Conservation (phyloP, 2,113 vertebrate species). For the Pleuronectes platessa region DNA sequence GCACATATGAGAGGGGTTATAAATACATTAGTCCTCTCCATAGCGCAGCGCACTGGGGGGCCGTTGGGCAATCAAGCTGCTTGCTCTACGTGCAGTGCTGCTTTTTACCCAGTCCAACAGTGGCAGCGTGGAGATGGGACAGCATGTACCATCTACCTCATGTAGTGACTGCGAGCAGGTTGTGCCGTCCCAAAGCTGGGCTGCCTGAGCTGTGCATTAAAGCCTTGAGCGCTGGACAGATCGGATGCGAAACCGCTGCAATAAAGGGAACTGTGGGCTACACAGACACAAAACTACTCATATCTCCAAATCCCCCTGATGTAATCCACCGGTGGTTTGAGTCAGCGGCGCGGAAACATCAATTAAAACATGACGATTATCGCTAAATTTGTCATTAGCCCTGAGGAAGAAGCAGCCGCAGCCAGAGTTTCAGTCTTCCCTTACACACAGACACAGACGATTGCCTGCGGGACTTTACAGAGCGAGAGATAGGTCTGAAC, state of each 20-base stretch:
- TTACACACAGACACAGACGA: slow-evolving; percentile 28
- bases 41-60: slow-evolving; percentile 48
- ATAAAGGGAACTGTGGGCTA: slow-evolving; percentile 32
- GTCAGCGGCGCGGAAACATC: slow-evolving; percentile 75
- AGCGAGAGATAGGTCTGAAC: slow-evolving; percentile 83
- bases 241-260: slow-evolving; percentile 31
- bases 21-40: slow-evolving; percentile 71
- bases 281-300: slow-evolving; percentile 37
- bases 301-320: slow-evolving; percentile 63
- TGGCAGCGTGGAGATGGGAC: slow-evolving; percentile 34
- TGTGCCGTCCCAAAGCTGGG: slow-evolving; percentile 46
- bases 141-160: slow-evolving; percentile 47
- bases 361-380: slow-evolving; percentile 80
- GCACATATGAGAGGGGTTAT: slow-evolving; percentile 73
- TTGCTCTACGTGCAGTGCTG: slow-evolving; percentile 24
- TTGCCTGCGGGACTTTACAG: slow-evolving; percentile 65
- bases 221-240: slow-evolving; percentile 46
- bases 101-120: slow-evolving; percentile 42
- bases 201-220: slow-evolving; percentile 35
- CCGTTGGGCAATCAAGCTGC: slow-evolving; percentile 58
- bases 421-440: slow-evolving; percentile 43
- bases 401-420: slow-evolving; percentile 53
- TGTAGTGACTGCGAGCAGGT: slow-evolving; percentile 49
- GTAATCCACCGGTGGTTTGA: slow-evolving; percentile 70
- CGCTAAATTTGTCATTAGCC: slow-evolving; percentile 76